phyloP scores from a whole-genome alignment of 1,140 invertebrate species.

The Aplysia californica region DNA sequence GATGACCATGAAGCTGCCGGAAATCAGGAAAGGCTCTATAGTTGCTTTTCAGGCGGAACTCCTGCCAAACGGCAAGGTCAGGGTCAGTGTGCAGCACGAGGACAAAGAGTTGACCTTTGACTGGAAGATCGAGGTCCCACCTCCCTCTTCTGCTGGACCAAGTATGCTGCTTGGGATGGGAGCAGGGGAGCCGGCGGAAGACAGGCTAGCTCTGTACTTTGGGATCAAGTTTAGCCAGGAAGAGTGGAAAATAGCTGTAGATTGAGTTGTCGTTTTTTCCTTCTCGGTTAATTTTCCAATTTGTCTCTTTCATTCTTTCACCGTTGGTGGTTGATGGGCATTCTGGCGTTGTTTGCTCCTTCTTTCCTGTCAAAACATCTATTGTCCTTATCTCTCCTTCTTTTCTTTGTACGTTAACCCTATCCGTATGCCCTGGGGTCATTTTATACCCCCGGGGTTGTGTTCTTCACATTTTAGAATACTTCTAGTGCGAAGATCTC shows the following conservation, averaged over 20 bases:
- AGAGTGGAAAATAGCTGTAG: constrained; percentile 27
- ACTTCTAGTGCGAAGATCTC: too few relatives aligned
- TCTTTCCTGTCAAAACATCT: too few relatives aligned
- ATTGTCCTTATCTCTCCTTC: too few relatives aligned
- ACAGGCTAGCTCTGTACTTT: constrained; percentile 11
- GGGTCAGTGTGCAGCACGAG: constrained; percentile 56
- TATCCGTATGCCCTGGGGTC: too few relatives aligned
- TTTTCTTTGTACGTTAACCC: too few relatives aligned
- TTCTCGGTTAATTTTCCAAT: too few relatives aligned
- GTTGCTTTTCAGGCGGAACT: constrained; percentile 57
- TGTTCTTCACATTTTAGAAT: too few relatives aligned
- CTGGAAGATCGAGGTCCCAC: constrained; percentile 45
- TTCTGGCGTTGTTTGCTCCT: too few relatives aligned
- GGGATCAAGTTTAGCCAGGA: constrained; percentile 28
- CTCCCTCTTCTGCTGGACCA: neutral
- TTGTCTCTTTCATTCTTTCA: too few relatives aligned
- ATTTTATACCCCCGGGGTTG: too few relatives aligned
- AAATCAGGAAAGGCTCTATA: constrained; percentile 53
- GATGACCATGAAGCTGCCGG: constrained; percentile 59
- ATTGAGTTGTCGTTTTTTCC: neutral
- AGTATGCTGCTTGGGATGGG: neutral
- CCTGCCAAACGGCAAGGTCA: constrained; percentile 56
- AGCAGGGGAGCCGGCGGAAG: neutral
- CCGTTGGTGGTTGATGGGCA: too few relatives aligned
- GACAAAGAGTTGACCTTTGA: constrained; percentile 63